Evolutionary conservation across 2,888 invertebrate species (phyloP), one percentile per base, ranked within the genome.

Genomic region (Eupithecia centaureata): DNA sequence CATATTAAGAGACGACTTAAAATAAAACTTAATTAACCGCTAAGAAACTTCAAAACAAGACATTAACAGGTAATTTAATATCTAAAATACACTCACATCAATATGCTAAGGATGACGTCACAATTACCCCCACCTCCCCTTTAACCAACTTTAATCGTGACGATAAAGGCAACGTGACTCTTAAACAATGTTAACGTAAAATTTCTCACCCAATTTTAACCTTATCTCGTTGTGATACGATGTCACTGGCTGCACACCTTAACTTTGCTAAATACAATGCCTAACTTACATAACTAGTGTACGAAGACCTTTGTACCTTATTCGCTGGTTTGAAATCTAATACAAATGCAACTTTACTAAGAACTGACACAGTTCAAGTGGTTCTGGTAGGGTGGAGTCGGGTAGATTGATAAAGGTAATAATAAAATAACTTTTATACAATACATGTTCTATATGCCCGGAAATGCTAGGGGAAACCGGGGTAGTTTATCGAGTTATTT

Each of bases 401-500:
- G 79, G 76, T 75, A 76, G 73, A 81, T 77, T 77, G 75, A 76
- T 76, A 77, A 73, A 76, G 77, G 74, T 70, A 73, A 82, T 84
- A 82, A 82, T 82, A 80, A 82, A 82, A 82, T 72, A 79, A 83
- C 82, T 82, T 84, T 82, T 82, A 84, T 83, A 79, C 71, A 72
- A 65, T 73, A 70, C 70, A 65, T 65, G 67, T 71, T 68, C 68
- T 71, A 74, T 74, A 70, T 68, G 71, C 68, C 72, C 60, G 63
- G 64, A 64, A 73, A 68, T 56, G 58, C 61, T 61, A 60, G 35
- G 60, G 59, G 54, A 61, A 56, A 66, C 33, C 25, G 38, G 57
- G 47, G 54, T 35, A 47, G 42, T 67, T 63, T 67, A 63, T 67
- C 58, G 56, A 58, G 63, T 63, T 60, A 58, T 67, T 63, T 63